Evolutionary conservation across 2,888 invertebrate genomes (phyloP), one percentile per base, ranked within the genome.

Genomic region (Caenorhabditis sp.): DNA sequence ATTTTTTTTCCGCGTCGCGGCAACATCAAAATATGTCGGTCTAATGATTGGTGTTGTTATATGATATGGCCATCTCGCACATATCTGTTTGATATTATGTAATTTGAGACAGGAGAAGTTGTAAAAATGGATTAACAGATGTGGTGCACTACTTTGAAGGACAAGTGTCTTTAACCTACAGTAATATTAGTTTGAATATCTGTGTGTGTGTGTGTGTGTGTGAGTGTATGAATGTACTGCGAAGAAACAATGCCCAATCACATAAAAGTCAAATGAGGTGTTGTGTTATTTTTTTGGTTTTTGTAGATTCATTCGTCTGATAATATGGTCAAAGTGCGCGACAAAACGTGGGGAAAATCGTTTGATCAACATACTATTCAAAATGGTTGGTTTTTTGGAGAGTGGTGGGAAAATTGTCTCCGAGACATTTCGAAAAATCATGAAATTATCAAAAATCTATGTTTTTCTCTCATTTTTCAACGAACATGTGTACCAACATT

Each of bases 291-390:
- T n/a, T n/a, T n/a, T n/a, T n/a, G n/a, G n/a, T 19, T 51, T 55
- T 58, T 59, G 49, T 66, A 82, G 80, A 76, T 82, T 57, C 79
- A 82, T 70, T 53, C 57, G 37, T 17, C 14, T 24, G 23, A 69
- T n/a, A 58, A 68, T 12, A 58, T 66, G 37, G 76, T 82, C 14
- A 61, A 60, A 23, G 64, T 70, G n/a, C 67, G 77, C 17, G 79
- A 76, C 62, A 81, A 78, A 59, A 67, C 76, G 8, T 81, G 81
- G 81, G 81, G 81, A 50, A 77, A 73, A 54, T 54, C 59, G 0
- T 76, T 76, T 68, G 75, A 80, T 59, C 76, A 81, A 59, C 71
- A 54, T 19, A 80, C 43, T 14, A 60, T 81, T 10, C 60, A 70
- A 21, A 50, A 69, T n/a, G 75, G 43, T 43, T 5, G 73, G 36